phyloP scores from a whole-genome alignment of 1,140 invertebrate genomes.

The Drosophila truncata region DNA sequence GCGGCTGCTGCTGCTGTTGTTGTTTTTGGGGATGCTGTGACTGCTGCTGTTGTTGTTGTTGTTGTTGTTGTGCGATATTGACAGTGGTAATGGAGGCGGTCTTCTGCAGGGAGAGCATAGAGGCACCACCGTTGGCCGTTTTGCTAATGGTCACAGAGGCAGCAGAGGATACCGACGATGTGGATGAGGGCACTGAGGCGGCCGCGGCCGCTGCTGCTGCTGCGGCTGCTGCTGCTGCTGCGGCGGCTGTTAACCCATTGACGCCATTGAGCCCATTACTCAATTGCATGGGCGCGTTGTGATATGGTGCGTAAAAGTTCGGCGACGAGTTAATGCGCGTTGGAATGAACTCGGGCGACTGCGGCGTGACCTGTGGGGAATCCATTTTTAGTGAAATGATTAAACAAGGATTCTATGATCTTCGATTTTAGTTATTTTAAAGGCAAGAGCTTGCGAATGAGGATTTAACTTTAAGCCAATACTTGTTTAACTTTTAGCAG shows the following conservation, averaged over 20 bases:
- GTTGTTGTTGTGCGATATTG: slow-evolving; percentile 70
- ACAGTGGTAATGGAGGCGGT: slow-evolving; percentile 63
- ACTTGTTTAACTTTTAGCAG: not conserved
- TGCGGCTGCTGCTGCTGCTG: slow-evolving; percentile 64
- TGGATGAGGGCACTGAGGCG: slow-evolving; percentile 46
- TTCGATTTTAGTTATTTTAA: not conserved
- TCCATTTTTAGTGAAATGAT: not conserved
- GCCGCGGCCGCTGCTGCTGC: slow-evolving; percentile 59
- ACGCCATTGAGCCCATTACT: slow-evolving; percentile 79
- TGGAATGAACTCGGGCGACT: slow-evolving; percentile 86
- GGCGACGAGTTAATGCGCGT: slow-evolving; percentile 82
- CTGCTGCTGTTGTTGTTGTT: slow-evolving; percentile 56
- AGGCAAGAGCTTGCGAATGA: slow-evolving; percentile 9
- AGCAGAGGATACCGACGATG: slow-evolving; percentile 37
- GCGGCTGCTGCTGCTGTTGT: slow-evolving; percentile 50
- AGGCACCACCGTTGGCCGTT: slow-evolving; percentile 61
- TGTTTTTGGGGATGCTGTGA: slow-evolving; percentile 60
- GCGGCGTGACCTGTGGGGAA: slow-evolving; percentile 81
- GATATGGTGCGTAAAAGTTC: slow-evolving; percentile 84
- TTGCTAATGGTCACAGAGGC: slow-evolving; percentile 67
- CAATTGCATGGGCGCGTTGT: slow-evolving; percentile 61
- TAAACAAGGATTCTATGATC: not conserved
- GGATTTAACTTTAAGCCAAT: not conserved
- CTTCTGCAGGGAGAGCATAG: slow-evolving; percentile 78
- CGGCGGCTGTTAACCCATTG: slow-evolving; percentile 74